Conservation (phyloP, 2,888 invertebrate species). For the Acanthosepion lycidas region DNA sequence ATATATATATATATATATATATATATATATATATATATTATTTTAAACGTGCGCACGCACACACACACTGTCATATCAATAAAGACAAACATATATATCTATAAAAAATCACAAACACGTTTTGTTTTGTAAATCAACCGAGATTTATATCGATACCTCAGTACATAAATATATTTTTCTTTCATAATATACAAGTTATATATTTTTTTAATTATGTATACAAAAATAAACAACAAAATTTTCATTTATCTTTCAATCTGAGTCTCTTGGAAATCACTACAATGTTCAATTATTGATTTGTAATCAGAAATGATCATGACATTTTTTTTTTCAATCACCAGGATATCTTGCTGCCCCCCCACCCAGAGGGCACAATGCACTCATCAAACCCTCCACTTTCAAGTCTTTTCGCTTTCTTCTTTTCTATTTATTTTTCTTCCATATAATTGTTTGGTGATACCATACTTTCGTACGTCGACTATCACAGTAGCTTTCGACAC, state of each 20-base stretch:
- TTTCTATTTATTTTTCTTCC: not conserved
- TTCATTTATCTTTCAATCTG: not conserved
- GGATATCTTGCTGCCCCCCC: not conserved
- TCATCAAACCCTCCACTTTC: not conserved
- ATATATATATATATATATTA: not conserved
- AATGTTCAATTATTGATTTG: not conserved
- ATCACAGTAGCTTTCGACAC: slow-evolving; percentile 33
- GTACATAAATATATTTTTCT: not conserved
- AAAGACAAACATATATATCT: not conserved
- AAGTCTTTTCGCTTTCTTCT: not conserved
- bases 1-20: slow-evolving; percentile 34
- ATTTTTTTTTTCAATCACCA: not conserved
- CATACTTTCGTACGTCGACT: not conserved
- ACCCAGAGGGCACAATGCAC: not conserved
- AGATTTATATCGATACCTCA: not conserved
- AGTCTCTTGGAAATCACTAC: not conserved
- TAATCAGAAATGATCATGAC: not conserved
- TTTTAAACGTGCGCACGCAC: not conserved
- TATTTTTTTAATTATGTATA: not conserved
- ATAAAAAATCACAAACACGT: not conserved
- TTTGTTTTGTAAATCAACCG: not conserved
- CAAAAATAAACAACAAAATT: not conserved
- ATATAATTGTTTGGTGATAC: not conserved
- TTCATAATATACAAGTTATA: not conserved
- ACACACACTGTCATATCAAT: not conserved